Conservation (phyloP, 2,888 invertebrate species). For the Tineola bisselliella region DNA sequence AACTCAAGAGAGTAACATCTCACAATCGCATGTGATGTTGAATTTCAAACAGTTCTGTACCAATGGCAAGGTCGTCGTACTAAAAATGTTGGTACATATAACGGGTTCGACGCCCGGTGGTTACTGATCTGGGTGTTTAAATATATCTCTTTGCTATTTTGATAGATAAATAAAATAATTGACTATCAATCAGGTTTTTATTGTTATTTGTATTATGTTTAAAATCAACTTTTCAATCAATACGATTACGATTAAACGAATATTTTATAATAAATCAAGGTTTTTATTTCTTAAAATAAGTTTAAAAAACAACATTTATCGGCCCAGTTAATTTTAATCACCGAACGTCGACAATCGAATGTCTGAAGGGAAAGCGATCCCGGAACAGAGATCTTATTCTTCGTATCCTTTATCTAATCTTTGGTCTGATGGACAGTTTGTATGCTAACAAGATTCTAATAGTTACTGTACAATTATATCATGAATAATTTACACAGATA, state of each 20-base stretch:
- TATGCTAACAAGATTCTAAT: background rate
- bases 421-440: background rate
- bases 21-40: background rate
- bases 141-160: background rate
- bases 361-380: background rate
- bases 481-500: no score
- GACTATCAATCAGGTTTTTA: no score
- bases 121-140: background rate
- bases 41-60: constrained; percentile 3
- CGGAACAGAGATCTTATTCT: background rate
- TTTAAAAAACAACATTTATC: no score
- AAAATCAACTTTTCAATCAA: no score
- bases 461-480: background rate
- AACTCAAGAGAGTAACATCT: no score
- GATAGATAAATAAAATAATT: background rate
- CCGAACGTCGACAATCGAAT: no score
- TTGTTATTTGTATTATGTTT: no score
- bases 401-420: background rate
- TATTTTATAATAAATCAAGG: no score
- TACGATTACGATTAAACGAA: no score
- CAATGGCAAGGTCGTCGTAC: constrained; percentile 52
- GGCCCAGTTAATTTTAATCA: no score
- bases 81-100: constrained; percentile 45
- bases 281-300: no score
- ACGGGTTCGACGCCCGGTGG: constrained; percentile 52